Evolutionary conservation across 2,888 invertebrate species (phyloP).

Genomic region (Octonoba sinensis): DNA sequence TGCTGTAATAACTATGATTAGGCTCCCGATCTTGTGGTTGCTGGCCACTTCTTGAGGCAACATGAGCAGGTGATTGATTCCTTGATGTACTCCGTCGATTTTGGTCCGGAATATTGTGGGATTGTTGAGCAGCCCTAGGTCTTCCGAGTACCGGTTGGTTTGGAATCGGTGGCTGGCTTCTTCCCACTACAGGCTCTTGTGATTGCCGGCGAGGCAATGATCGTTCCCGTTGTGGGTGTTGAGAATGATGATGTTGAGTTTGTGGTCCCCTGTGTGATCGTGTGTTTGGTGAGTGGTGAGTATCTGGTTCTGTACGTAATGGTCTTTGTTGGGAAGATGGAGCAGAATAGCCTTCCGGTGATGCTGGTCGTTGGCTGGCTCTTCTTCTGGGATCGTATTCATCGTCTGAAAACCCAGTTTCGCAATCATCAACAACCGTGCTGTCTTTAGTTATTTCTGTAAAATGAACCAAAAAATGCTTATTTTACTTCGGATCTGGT

Average conservation of each 20-base stretch:
- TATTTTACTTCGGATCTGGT: too few species aligned
- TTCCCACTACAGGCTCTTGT: constrained; percentile 24
- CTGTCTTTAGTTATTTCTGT: constrained; percentile 84
- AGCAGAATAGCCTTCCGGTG: constrained; percentile 41
- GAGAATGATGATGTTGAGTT: constrained; percentile 28
- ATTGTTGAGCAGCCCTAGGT: constrained; percentile 15
- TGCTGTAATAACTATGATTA: constrained; percentile 20
- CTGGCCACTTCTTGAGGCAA: constrained; percentile 28
- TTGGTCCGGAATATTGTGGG: constrained; percentile 18
- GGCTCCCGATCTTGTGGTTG: constrained; percentile 26
- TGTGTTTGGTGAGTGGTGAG: constrained; percentile 28
- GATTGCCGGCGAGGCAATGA: constrained; percentile 34
- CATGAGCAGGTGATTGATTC: constrained; percentile 29
- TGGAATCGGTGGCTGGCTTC: constrained; percentile 24
- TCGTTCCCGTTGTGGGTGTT: constrained; percentile 29
- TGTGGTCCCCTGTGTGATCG: constrained; percentile 48
- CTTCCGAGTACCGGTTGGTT: constrained; percentile 12
- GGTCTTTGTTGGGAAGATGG: constrained; percentile 48
- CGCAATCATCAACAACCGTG: constrained; percentile 74
- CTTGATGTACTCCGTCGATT: constrained; percentile 31
- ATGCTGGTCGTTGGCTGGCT: constrained; percentile 27
- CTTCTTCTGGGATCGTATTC: constrained; percentile 66
- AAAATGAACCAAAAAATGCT: neutral
- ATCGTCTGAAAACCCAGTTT: constrained; percentile 68
- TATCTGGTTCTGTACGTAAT: constrained; percentile 27